Percentiles rank a stretch among this genome's conserved stretches.
phyloP scores from a whole-genome alignment of 1,140 invertebrate genomes.

The Eurosta solidaginis region DNA sequence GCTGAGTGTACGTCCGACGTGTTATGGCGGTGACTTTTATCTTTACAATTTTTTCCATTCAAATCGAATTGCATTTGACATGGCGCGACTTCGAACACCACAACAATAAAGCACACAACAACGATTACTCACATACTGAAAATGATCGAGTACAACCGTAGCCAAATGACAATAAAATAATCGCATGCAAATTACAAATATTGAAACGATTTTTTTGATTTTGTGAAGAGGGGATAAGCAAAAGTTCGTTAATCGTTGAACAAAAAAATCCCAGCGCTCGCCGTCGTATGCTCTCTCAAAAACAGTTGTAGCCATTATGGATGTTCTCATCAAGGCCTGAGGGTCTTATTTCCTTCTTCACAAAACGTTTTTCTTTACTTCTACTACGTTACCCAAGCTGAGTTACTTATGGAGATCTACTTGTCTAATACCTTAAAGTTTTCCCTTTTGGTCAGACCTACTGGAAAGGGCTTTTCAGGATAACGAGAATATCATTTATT shows the following conservation, averaged over 20 bases:
- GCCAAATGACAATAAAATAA: background rate
- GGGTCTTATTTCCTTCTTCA: too few species aligned
- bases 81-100: constrained; percentile 23
- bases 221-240: too few species aligned
- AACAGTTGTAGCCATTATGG: background rate
- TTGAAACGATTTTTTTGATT: background rate
- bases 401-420: too few species aligned
- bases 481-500: too few species aligned
- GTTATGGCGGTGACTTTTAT: constrained; percentile 6
- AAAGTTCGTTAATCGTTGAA: too few species aligned
- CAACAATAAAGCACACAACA: background rate
- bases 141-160: background rate
- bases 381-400: too few species aligned
- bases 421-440: too few species aligned
- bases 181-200: background rate
- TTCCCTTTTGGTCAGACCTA: too few species aligned
- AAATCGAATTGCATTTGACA: constrained; percentile 25
- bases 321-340: too few species aligned
- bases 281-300: background rate
- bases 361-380: too few species aligned
- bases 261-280: too few species aligned
- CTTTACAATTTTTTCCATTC: constrained; percentile 13
- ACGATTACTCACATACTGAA: background rate
- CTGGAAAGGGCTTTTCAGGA: too few species aligned
- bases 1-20: background rate